Evolutionary conservation across 2,797 vertebrate genomes (phyloP), one percentile per base, ranked within the genome.

Genomic region (Syndactyla subalaris): DNA sequence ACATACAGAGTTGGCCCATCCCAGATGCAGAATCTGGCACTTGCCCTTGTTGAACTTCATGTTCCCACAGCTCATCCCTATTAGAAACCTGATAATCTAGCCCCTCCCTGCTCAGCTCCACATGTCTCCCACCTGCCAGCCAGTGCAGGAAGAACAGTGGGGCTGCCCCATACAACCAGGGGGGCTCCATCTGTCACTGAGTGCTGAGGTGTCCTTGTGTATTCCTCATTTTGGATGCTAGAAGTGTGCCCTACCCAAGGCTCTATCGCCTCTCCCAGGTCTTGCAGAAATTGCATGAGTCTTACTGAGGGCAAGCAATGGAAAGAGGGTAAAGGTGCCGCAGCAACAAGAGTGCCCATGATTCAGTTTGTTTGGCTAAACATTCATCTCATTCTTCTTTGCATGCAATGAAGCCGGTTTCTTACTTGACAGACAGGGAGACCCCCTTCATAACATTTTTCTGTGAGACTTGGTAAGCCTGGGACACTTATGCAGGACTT

Each of bases 211-310:
- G 16, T 62, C 15, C 24, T 32, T 2, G 1, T 26, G 19, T 6
- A 81, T 36, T 4, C 21, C 16, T 73, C 5, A 2, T 0, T 1
- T 5, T 24, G 12, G 14, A n/a, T 3, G 5, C 14, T 6, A 32
- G 36, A 11, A 2, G 2, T 5, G 7, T 55, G 36, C 36, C 57
- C 29, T 57, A 14, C 10, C 15, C 36, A 74, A 34, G 34, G 8
- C 13, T 80, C 59, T 85, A 41, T 21, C 12, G 16, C 3, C 2
- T 73, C 38, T 73, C 15, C 4, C 12, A 57, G 20, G 6, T 51
- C 26, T 71, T 94, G 13, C 17, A 19, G 72, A 71, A 90, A 48
- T 29, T 57, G 5, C 6, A 16, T 2, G 26, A 55, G 4, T 58
- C 34, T 77, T 49, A 8, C 29, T 36, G 27, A 16, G 10, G 32